These are phyloP conservation scores for Drosophila repletoides DNA, from an alignment of 1,140 invertebrate species.

Conservation along the genomic window DNA sequence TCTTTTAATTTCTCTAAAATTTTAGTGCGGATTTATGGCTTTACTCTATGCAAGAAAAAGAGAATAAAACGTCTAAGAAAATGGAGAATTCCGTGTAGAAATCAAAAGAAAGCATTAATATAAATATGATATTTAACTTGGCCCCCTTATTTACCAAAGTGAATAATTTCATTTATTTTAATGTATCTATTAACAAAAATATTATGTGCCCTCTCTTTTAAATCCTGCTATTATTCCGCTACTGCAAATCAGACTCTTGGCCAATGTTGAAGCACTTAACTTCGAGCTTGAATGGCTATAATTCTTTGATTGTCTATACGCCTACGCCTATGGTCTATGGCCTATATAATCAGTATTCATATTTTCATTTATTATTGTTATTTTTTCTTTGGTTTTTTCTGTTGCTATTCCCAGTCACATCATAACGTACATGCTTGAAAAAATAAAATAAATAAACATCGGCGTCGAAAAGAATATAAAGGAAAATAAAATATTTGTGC, in stretches of 20 bases:
- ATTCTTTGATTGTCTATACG: constrained; percentile 47
- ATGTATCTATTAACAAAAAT: too few relatives aligned
- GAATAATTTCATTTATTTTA: too few relatives aligned
- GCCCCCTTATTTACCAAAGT: too few relatives aligned
- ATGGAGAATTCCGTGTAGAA: too few relatives aligned
- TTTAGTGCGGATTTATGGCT: too few relatives aligned
- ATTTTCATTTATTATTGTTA: neutral
- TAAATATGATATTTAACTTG: too few relatives aligned
- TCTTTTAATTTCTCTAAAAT: too few relatives aligned
- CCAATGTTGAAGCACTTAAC: constrained; percentile 23
- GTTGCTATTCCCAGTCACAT: constrained; percentile 15
- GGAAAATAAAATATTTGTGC: constrained; percentile 39
- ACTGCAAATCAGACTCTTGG: constrained; percentile 1
- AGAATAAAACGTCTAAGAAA: too few relatives aligned
- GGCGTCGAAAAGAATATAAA: constrained; percentile 48
- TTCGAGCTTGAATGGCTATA: constrained; percentile 18
- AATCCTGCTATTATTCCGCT: neutral
- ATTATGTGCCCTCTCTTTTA: too few relatives aligned
- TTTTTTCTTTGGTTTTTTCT: constrained; percentile 27
- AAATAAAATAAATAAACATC: constrained; percentile 40
- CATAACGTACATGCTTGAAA: neutral
- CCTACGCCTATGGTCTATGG: neutral
- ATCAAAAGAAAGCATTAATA: too few relatives aligned
- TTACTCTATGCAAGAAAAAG: too few relatives aligned
- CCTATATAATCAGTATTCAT: constrained; percentile 32